These are phyloP conservation scores for Lapara coniferarum DNA, from an alignment of 2,888 invertebrate species.

Conservation along the genomic window DNA sequence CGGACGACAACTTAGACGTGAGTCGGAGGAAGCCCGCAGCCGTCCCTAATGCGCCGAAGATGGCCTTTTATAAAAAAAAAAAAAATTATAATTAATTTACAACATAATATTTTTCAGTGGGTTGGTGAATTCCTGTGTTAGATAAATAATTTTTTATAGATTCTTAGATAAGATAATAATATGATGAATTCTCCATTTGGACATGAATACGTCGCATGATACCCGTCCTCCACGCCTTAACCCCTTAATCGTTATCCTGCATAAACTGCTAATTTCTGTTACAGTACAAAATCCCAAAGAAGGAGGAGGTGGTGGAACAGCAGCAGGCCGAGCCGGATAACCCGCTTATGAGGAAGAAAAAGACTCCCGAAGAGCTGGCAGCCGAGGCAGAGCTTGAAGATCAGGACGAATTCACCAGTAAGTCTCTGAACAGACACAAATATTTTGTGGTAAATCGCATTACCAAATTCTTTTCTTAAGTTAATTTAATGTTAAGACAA, in stretches of 20 bases:
- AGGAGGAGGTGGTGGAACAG: conserved; percentile 95
- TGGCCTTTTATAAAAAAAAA: too few species aligned
- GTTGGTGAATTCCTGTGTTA: too few species aligned
- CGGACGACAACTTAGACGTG: too few species aligned
- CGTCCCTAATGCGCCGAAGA: too few species aligned
- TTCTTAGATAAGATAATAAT: too few species aligned
- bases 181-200: too few species aligned
- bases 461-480: neutral
- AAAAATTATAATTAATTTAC: too few species aligned
- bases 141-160: too few species aligned
- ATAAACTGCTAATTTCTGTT: neutral
- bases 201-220: too few species aligned
- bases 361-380: conserved; percentile 98
- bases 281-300: conserved; percentile 99
- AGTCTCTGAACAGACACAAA: conserved; percentile 49
- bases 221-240: too few species aligned
- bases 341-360: conserved; percentile 98
- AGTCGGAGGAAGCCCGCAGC: too few species aligned
- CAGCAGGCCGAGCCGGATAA: conserved; percentile 94
- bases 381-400: conserved; percentile 98
- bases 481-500: neutral
- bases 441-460: neutral
- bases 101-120: too few species aligned
- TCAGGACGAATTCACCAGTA: conserved; percentile 98
- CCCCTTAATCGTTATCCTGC: neutral